phyloP scores from a whole-genome alignment of 2,797 vertebrate genomes.

The Fringilla coelebs region DNA sequence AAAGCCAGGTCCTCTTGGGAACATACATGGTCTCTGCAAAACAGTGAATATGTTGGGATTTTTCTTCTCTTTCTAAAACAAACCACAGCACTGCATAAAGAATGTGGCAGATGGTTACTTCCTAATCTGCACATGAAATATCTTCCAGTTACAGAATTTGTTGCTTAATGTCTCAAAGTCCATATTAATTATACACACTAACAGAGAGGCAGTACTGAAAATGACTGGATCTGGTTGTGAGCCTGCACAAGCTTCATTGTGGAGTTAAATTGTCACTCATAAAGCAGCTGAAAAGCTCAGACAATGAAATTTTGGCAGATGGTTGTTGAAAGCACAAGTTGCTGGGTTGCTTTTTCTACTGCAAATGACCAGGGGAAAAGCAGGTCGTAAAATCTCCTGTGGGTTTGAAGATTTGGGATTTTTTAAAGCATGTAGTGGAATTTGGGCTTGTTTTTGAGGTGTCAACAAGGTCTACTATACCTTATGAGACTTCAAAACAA shows the following conservation, averaged over 20 bases:
- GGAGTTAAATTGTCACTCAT: constrained; percentile 9
- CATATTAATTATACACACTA: constrained; percentile 19
- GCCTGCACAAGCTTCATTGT: neutral
- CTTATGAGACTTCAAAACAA: neutral
- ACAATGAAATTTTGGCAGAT: constrained; percentile 48
- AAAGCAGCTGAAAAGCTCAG: constrained; percentile 36
- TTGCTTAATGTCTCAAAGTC: constrained; percentile 55
- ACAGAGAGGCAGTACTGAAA: neutral
- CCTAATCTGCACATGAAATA: constrained; percentile 58
- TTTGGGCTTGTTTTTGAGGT: neutral
- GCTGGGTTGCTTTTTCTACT: constrained; percentile 1
- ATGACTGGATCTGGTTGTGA: constrained; percentile 9
- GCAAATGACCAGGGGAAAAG: neutral
- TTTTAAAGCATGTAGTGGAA: neutral
- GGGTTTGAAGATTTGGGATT: neutral
- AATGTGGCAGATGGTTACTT: constrained; percentile 51
- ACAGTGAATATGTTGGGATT: neutral
- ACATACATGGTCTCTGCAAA: neutral
- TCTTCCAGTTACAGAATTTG: constrained; percentile 46
- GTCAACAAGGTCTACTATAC: neutral
- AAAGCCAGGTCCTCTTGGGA: neutral
- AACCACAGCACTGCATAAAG: neutral
- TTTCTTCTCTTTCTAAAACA: constrained; percentile 19
- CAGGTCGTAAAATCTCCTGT: neutral
- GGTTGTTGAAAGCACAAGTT: constrained; percentile 28